Evolutionary conservation across 2,113 vertebrate species (phyloP).

Genomic region (Salvelinus fontinalis): DNA sequence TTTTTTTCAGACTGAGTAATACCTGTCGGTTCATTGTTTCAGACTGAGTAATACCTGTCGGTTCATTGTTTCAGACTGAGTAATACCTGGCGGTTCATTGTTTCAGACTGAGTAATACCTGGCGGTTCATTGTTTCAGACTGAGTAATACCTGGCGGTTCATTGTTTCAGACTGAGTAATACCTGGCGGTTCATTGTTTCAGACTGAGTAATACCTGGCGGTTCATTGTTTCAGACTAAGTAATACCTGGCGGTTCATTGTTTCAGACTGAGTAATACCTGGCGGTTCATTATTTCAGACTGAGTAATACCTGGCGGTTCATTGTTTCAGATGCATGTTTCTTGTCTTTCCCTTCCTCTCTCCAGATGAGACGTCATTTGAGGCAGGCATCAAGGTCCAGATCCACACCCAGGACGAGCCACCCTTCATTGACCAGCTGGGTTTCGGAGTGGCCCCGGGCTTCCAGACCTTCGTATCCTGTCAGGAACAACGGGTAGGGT

Average conservation of each 20-base stretch:
- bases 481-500: constrained; percentile 93
- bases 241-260: no score
- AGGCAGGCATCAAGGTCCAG: constrained; percentile 98
- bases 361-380: constrained; percentile 95
- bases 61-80: no score
- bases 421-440: constrained; percentile 96
- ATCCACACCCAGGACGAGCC: constrained; percentile 98
- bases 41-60: background rate
- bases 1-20: no score
- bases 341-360: constrained; percentile 34
- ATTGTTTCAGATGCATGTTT: constrained; percentile 15
- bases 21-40: background rate
- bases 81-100: no score
- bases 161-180: constrained; percentile 9
- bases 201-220: no score
- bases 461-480: constrained; percentile 99
- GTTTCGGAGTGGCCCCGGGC: constrained; percentile 94
- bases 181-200: no score
- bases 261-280: no score
- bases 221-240: constrained; percentile 5
- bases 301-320: no score
- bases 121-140: background rate
- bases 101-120: no score
- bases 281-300: no score
- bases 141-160: no score